Evolutionary conservation across 1,140 invertebrate species (phyloP).

Genomic region (Drosophila serrata): DNA sequence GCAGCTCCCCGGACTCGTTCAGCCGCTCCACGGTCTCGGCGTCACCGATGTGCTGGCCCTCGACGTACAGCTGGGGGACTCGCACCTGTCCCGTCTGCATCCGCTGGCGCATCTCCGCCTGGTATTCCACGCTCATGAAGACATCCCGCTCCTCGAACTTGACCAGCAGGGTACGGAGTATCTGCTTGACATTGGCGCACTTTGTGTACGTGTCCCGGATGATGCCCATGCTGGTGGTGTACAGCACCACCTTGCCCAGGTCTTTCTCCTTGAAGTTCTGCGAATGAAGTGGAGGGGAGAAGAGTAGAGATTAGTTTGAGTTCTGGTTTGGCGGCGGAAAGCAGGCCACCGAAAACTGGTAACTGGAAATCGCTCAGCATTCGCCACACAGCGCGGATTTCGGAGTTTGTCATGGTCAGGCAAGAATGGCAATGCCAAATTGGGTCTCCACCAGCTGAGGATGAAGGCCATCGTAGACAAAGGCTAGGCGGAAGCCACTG

Average conservation of each 20-base stretch:
- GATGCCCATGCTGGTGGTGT: constrained; percentile 97
- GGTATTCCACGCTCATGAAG: constrained; percentile 95
- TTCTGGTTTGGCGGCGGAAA: constrained; percentile 59
- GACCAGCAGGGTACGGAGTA: constrained; percentile 95
- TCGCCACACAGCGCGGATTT: constrained; percentile 70
- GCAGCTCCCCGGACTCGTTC: constrained; percentile 96
- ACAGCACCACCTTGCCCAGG: constrained; percentile 96
- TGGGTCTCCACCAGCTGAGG: constrained; percentile 43
- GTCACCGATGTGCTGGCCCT: constrained; percentile 96
- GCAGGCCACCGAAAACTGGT: constrained; percentile 70
- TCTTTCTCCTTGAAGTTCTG: constrained; percentile 96
- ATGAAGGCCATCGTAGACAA: constrained; percentile 48
- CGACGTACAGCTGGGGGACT: constrained; percentile 96
- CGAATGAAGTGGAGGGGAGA: constrained; percentile 12
- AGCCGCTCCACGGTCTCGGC: constrained; percentile 94
- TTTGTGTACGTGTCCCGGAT: constrained; percentile 95
- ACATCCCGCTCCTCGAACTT: constrained; percentile 97
- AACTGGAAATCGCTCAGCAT: constrained; percentile 72
- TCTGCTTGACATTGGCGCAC: constrained; percentile 96
- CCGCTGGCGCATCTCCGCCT: constrained; percentile 94
- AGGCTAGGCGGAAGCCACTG: constrained; percentile 31
- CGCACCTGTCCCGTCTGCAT: constrained; percentile 90
- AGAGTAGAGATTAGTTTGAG: constrained; percentile 51
- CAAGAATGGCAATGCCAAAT: constrained; percentile 46
- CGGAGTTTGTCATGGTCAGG: constrained; percentile 52